A percentile compares a stretch with the other conserved stretches of the same genome.
phyloP scores from a whole-genome alignment of 2,888 invertebrate genomes.

The Tipula vernalis region DNA sequence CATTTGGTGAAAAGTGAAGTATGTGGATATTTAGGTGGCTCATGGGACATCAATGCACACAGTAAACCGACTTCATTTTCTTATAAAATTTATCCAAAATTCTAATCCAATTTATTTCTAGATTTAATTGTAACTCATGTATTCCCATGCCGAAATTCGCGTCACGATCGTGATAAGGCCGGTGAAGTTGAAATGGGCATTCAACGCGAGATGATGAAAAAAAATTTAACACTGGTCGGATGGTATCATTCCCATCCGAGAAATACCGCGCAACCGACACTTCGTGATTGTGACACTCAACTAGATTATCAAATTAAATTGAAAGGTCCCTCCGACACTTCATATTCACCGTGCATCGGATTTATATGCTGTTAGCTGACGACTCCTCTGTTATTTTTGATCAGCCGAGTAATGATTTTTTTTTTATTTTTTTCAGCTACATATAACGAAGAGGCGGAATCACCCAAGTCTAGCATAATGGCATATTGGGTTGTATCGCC shows the following conservation, averaged over 20 bases:
- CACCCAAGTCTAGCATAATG: conserved; percentile 69
- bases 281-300: conserved; percentile 82
- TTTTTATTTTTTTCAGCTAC: conserved; percentile 49
- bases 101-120: conserved; percentile 33
- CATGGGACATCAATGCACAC: conserved; percentile 88
- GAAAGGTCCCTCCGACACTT: conserved; percentile 81
- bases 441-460: conserved; percentile 66
- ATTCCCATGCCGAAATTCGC: conserved; percentile 75
- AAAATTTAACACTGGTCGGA: conserved; percentile 71
- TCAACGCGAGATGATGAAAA: conserved; percentile 67
- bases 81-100: not conserved
- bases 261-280: conserved; percentile 75
- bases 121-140: conserved; percentile 78
- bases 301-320: conserved; percentile 89
- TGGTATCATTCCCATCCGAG: conserved; percentile 95
- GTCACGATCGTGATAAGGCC: conserved; percentile 64
- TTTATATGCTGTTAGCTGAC: conserved; percentile 76
- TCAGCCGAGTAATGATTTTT: not conserved
- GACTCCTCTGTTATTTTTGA: not conserved
- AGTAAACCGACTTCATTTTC: conserved; percentile 46
- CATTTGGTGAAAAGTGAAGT: conserved; percentile 90
- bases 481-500: conserved; percentile 96
- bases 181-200: conserved; percentile 70
- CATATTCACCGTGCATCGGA: conserved; percentile 88
- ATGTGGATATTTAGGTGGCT: conserved; percentile 90